phyloP scores from a whole-genome alignment of 2,797 vertebrate genomes.

The Lepilemur septentrionalis region DNA sequence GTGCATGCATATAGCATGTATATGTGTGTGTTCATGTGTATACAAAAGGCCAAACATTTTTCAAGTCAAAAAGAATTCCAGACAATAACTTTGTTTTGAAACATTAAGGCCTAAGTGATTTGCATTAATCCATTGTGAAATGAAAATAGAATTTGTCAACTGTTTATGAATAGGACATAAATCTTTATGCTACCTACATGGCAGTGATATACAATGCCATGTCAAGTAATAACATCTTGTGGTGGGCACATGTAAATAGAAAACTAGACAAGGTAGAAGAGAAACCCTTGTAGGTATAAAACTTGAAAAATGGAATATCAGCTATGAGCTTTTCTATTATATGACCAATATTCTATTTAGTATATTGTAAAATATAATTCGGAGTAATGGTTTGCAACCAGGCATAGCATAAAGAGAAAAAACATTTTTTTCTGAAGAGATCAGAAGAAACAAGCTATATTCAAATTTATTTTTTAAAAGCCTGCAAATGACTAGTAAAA shows the following conservation, averaged over 20 bases:
- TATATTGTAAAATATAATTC: slow-evolving; percentile 27
- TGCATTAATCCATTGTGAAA: slow-evolving; percentile 75
- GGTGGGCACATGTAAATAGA: slow-evolving; percentile 69
- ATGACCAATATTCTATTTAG: slow-evolving; percentile 42
- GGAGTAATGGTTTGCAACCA: slow-evolving; percentile 48
- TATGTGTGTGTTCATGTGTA: neutral
- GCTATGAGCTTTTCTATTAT: slow-evolving; percentile 7
- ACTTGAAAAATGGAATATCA: slow-evolving; percentile 63
- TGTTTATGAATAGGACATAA: slow-evolving; percentile 74
- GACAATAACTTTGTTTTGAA: slow-evolving; percentile 72
- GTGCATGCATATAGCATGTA: neutral
- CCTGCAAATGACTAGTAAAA: slow-evolving; percentile 39
- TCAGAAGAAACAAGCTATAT: slow-evolving; percentile 46
- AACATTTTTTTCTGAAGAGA: neutral
- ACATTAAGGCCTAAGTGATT: slow-evolving; percentile 66
- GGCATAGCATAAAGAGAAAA: slow-evolving; percentile 48
- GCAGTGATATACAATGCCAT: slow-evolving; percentile 68
- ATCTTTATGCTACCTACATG: slow-evolving; percentile 75
- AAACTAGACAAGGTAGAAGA: slow-evolving; percentile 60
- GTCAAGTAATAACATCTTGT: slow-evolving; percentile 67
- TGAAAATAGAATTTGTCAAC: slow-evolving; percentile 78
- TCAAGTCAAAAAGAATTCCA: slow-evolving; percentile 49
- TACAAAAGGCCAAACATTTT: slow-evolving; percentile 30
- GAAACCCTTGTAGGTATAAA: slow-evolving; percentile 57
- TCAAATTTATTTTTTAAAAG: slow-evolving; percentile 73